Conservation (phyloP, 1,140 invertebrate genomes). For the Dinoponera quadriceps region DNA sequence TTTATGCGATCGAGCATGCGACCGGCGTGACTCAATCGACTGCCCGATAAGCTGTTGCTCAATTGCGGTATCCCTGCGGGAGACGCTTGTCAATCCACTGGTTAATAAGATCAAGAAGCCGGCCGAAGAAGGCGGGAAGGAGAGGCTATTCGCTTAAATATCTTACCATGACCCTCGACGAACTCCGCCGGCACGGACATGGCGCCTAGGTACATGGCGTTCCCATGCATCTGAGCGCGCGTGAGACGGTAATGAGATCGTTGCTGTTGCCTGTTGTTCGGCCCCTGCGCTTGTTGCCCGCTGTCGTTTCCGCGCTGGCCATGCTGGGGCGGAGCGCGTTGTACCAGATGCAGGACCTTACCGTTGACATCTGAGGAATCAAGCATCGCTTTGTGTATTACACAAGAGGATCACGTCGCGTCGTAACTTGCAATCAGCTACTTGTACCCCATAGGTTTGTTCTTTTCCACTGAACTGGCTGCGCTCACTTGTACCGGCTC, state of each 20-base stretch:
- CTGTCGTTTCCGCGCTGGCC: slow-evolving; percentile 78
- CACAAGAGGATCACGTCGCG: not conserved
- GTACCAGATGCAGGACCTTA: slow-evolving; percentile 97
- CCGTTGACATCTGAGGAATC: slow-evolving; percentile 92
- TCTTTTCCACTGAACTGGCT: too few relatives aligned
- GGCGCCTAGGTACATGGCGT: slow-evolving; percentile 88
- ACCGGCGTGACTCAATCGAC: slow-evolving; percentile 81
- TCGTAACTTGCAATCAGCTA: too few relatives aligned
- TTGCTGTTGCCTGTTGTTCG: slow-evolving; percentile 70
- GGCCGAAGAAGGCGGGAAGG: not conserved
- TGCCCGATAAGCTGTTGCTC: slow-evolving; percentile 82
- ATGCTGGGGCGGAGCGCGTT: slow-evolving; percentile 90
- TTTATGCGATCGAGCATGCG: slow-evolving; percentile 84
- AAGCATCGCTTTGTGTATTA: not conserved
- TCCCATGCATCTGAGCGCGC: slow-evolving; percentile 82
- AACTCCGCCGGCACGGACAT: slow-evolving; percentile 88
- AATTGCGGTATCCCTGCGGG: slow-evolving; percentile 79
- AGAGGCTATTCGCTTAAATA: not conserved
- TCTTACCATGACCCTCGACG: slow-evolving; percentile 85
- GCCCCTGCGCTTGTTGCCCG: slow-evolving; percentile 74
- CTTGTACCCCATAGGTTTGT: not conserved
- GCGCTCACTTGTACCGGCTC: too few relatives aligned
- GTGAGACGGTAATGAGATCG: slow-evolving; percentile 77
- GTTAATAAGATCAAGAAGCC: not conserved
- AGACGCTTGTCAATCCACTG: not conserved